Evolutionary conservation across 2,888 invertebrate species (phyloP).

Genomic region (Acheta domesticus): DNA sequence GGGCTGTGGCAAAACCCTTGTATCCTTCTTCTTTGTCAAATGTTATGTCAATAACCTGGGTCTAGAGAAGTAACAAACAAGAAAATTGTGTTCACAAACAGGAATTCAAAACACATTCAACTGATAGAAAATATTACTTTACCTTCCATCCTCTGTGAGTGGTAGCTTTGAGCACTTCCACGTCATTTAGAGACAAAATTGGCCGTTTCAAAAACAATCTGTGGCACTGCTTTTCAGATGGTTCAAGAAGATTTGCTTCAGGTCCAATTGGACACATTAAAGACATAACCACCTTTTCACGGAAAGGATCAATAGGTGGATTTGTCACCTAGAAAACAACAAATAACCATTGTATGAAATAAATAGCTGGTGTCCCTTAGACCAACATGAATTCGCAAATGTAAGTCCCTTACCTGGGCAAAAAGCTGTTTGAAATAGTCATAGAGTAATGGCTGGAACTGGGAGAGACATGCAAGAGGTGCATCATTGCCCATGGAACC

Average conservation of each 20-base stretch:
- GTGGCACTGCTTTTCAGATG: constrained; percentile 81
- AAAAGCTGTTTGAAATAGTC: constrained; percentile 99
- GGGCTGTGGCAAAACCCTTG: constrained; percentile 71
- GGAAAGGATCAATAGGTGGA: constrained; percentile 98
- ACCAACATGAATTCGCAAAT: neutral
- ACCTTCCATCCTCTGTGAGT: constrained; percentile 83
- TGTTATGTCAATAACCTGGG: constrained; percentile 83
- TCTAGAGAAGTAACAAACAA: constrained; percentile 45
- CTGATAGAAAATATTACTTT: neutral
- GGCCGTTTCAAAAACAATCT: constrained; percentile 92
- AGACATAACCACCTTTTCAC: constrained; percentile 98
- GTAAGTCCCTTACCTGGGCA: constrained; percentile 68
- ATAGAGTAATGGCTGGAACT: constrained; percentile 90
- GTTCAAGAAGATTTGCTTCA: constrained; percentile 88
- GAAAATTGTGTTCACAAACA: neutral
- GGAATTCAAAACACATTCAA: neutral
- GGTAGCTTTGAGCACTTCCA: constrained; percentile 81
- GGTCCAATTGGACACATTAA: constrained; percentile 96
- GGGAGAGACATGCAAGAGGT: constrained; percentile 93
- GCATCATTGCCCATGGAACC: constrained; percentile 99
- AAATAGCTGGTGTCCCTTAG: constrained; percentile 23
- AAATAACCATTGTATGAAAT: neutral
- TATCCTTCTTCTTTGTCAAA: constrained; percentile 75
- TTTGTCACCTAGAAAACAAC: constrained; percentile 72
- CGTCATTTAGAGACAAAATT: constrained; percentile 84